Percentiles rank a stretch among this genome's conserved stretches.
Conservation (phyloP, 2,888 invertebrate species). For the Shargacucullia verbasci region DNA sequence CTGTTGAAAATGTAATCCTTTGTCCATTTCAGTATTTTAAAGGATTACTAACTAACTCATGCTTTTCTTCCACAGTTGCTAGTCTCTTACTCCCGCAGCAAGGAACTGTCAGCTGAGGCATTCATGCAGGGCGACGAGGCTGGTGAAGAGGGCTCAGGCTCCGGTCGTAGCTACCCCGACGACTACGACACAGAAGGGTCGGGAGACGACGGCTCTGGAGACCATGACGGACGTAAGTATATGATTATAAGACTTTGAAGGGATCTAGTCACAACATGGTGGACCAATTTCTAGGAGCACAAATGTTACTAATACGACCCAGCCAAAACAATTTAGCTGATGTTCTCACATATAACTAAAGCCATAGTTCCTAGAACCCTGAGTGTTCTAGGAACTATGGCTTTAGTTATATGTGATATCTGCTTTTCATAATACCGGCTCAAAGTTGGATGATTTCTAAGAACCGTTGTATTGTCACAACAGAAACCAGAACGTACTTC, state of each 20-base stretch:
- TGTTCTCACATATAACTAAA: no score
- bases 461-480: constrained; percentile 27
- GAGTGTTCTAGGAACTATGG: no score
- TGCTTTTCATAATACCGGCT: no score
- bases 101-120: constrained; percentile 75
- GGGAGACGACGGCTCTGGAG: constrained; percentile 84
- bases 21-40: not conserved
- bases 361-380: no score
- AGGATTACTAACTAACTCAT: no score
- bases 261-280: no score
- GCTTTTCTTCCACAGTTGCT: constrained; percentile 70
- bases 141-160: constrained; percentile 89
- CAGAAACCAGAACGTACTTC: constrained; percentile 57
- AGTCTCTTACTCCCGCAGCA: constrained; percentile 74
- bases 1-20: no score
- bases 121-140: constrained; percentile 90
- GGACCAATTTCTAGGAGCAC: no score
- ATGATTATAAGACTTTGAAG: no score
- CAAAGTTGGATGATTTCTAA: not conserved
- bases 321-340: no score
- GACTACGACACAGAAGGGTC: constrained; percentile 86
- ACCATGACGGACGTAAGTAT: constrained; percentile 71
- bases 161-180: constrained; percentile 85
- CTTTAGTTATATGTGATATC: no score
- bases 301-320: no score